phyloP scores from a whole-genome alignment of 2,888 invertebrate species.

The Coremacera marginata region DNA sequence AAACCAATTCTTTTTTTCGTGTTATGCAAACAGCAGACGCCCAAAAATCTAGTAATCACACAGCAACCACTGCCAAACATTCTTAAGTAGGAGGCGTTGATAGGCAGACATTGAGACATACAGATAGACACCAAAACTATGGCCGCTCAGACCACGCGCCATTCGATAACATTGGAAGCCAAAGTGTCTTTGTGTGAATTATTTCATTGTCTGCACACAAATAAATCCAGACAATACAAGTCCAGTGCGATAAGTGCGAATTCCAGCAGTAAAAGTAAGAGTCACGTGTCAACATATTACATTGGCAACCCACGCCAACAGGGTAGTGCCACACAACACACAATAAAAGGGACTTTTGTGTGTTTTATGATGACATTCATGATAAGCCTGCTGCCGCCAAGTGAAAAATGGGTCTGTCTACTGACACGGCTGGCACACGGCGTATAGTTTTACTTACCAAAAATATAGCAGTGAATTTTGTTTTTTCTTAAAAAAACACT shows the following conservation, averaged over 20 bases:
- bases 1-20: neutral
- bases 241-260: slow-evolving; percentile 21
- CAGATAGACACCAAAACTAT: neutral
- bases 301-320: slow-evolving; percentile 27
- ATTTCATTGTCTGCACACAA: slow-evolving; percentile 19
- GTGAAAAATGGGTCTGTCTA: slow-evolving; percentile 16
- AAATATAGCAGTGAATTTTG: neutral
- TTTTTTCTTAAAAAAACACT: neutral
- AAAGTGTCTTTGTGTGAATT: slow-evolving; percentile 16
- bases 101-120: neutral
- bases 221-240: slow-evolving; percentile 19
- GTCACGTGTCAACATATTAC: slow-evolving; percentile 7
- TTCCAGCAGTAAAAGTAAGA: slow-evolving; percentile 33
- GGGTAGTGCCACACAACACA: neutral
- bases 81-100: slow-evolving; percentile 27
- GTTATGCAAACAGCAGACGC: neutral
- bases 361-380: slow-evolving; percentile 26
- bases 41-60: neutral
- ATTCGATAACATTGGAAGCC: neutral
- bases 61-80: neutral
- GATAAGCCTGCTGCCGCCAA: slow-evolving; percentile 9
- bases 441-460: neutral
- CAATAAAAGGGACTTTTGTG: slow-evolving; percentile 17
- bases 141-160: neutral
- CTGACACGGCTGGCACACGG: slow-evolving; percentile 8